These are phyloP conservation scores for Pinna nobilis DNA, from an alignment of 1,140 invertebrate species.

Conservation along the genomic window DNA sequence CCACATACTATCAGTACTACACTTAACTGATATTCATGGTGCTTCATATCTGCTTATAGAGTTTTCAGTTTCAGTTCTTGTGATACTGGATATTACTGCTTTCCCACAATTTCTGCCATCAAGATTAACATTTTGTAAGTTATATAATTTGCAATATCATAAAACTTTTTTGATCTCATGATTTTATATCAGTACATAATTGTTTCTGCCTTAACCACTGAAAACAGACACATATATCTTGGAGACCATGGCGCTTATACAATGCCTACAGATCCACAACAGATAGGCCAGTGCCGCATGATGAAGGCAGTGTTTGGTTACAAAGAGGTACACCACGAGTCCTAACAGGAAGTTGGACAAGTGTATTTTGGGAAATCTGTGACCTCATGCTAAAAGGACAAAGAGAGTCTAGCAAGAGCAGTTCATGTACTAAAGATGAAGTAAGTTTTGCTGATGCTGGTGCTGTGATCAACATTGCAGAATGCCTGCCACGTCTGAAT, in stretches of 20 bases:
- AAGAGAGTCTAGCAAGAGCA: too few species aligned
- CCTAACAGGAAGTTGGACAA: too few species aligned
- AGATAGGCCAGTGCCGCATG: constrained; percentile 78
- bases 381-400: too few species aligned
- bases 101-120: neutral
- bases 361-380: too few species aligned
- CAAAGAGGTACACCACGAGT: constrained; percentile 32
- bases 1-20: too few species aligned
- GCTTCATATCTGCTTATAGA: neutral
- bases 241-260: constrained; percentile 84
- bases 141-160: neutral
- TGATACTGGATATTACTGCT: neutral
- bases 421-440: too few species aligned
- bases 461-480: too few species aligned
- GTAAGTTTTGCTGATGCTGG: too few species aligned
- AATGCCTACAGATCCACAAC: constrained; percentile 79
- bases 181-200: too few species aligned
- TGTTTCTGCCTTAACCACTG: constrained; percentile 72
- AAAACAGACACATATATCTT: constrained; percentile 84
- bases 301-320: constrained; percentile 81
- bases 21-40: neutral
- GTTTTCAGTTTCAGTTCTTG: neutral
- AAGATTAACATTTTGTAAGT: neutral
- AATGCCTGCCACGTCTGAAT: too few species aligned
- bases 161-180: neutral